A percentile compares a stretch with the other conserved stretches of the same genome.
Conservation (phyloP, 2,113 vertebrate species). For the Okapia johnstoni region DNA sequence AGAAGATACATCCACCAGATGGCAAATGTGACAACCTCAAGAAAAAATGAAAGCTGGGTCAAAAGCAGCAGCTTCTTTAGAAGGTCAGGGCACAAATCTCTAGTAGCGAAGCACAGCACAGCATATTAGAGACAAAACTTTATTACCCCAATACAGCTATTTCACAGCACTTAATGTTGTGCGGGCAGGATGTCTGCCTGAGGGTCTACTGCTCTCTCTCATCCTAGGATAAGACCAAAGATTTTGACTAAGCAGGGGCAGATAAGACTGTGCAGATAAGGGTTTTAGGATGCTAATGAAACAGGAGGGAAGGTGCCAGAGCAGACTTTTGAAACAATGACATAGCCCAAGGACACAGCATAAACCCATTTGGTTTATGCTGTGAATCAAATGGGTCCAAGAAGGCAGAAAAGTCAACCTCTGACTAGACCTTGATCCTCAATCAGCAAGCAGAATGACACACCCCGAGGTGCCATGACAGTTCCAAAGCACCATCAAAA, state of each 20-base stretch:
- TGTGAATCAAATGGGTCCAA: neutral
- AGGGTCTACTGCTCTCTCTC: neutral
- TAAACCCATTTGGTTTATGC: neutral
- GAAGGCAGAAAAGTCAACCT: neutral
- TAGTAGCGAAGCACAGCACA: neutral
- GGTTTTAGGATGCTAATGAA: neutral
- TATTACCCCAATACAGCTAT: neutral
- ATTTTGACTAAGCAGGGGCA: neutral
- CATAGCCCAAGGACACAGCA: neutral
- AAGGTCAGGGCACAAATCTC: slow-evolving; percentile 40
- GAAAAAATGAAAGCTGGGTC: slow-evolving; percentile 7
- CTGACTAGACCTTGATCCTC: neutral
- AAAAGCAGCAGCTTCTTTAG: slow-evolving; percentile 27
- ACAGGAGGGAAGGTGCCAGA: neutral
- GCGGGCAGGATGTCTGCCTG: neutral
- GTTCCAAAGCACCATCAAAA: neutral
- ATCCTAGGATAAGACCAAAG: neutral
- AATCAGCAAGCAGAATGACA: neutral
- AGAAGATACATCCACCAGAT: slow-evolving; percentile 47
- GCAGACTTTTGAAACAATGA: neutral
- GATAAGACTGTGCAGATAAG: neutral
- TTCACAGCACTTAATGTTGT: neutral
- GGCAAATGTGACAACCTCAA: slow-evolving; percentile 44
- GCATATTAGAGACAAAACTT: neutral
- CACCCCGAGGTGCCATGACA: neutral